Evolutionary conservation across 2,113 vertebrate species (phyloP), one percentile per base, ranked within the genome.

Genomic region (Lethenteron camtschaticum): DNA sequence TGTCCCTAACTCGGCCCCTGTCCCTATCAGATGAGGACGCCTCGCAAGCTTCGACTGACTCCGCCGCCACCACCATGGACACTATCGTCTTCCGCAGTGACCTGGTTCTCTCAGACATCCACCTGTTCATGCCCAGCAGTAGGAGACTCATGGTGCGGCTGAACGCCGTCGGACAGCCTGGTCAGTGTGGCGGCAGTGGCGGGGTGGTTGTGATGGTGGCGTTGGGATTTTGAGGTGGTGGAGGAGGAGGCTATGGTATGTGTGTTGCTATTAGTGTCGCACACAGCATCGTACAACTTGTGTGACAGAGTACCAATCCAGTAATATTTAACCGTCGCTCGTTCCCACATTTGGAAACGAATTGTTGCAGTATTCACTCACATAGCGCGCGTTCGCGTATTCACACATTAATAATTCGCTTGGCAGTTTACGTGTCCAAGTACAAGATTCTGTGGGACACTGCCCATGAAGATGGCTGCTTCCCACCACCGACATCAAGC

Each of bases 51-150:
- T 41, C 41, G 41, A 41, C 41, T 41, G 41, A 41, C 41, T 41
- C 41, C 41, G 5, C 41, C 41, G 41, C 41, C 41, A 41, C 41
- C 41, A 57, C 56, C 11, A 86, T 90, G 87, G 86, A 89, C 57
- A 81, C 79, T 59, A 73, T 82, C 73, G 81, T 76, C 0, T 88
- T 87, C 68, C 80, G 56, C 72, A 85, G 83, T 9, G 80, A 86
- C 78, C 85, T 83, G 0, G 85, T 90, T 3, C 81, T 90, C 41
- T 90, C 87, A 1, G 87, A 90, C 1, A 79, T 89, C 58, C 87
- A 90, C 76, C 75, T 89, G 55, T 76, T 81, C 69, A 79, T 76
- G 20, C 83, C 84, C 1, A 84, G 81, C 71, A 76, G 78, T 59
- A 79, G 79, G 3, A 86, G 80, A 69, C 79, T 89, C 60, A 88